Evolutionary conservation across 2,888 invertebrate genomes (phyloP).

Genomic region (Drosophila greeni): DNA sequence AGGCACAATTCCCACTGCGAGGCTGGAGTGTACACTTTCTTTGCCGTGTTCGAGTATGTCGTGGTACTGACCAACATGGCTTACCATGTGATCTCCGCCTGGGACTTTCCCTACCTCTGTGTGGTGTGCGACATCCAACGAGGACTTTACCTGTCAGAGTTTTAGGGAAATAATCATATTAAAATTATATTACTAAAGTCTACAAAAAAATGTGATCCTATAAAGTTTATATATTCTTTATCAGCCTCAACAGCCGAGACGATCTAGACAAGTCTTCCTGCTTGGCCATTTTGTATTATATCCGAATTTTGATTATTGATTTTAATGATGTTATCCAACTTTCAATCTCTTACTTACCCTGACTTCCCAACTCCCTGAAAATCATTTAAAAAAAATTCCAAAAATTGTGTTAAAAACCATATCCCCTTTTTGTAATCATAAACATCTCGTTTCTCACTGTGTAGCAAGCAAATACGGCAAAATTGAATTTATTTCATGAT

Average conservation of each 20-base stretch:
- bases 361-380: too few species aligned
- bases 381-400: too few species aligned
- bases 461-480: conserved; percentile 32
- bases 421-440: too few species aligned
- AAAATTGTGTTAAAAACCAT: too few species aligned
- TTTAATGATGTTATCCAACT: too few species aligned
- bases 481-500: conserved; percentile 53
- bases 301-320: too few species aligned
- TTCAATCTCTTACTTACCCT: too few species aligned
- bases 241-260: too few species aligned
- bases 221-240: too few species aligned
- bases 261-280: too few species aligned
- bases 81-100: neutral
- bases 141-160: neutral
- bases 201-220: too few species aligned
- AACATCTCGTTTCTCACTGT: conserved; percentile 20
- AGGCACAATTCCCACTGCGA: conserved; percentile 96
- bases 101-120: neutral
- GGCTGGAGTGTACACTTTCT: conserved; percentile 82
- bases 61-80: neutral
- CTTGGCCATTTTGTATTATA: too few species aligned
- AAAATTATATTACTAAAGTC: neutral
- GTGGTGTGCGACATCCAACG: neutral
- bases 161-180: neutral
- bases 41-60: neutral